phyloP scores from a whole-genome alignment of 2,113 vertebrate genomes.

The Oncorhynchus masou region DNA sequence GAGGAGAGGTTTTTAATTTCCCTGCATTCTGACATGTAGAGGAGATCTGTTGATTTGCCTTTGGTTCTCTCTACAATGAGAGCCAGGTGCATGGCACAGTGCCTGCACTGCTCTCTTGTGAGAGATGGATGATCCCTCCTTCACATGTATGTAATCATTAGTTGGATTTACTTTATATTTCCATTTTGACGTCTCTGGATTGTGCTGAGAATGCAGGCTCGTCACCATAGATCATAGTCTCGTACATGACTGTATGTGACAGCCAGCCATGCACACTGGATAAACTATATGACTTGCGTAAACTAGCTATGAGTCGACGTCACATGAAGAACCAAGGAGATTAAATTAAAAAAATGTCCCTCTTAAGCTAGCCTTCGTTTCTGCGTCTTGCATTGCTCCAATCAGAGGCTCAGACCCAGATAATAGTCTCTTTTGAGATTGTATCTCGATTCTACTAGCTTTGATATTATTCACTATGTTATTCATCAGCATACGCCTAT shows the following conservation, averaged over 20 bases:
- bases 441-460: neutral
- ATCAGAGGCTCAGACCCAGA: too few species aligned
- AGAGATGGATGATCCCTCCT: neutral
- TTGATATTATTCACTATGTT: neutral
- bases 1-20: neutral
- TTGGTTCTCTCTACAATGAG: constrained; percentile 16
- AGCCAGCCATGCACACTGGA: neutral
- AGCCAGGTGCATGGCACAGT: constrained; percentile 15
- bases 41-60: constrained; percentile 32
- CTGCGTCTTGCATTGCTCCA: neutral
- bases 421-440: neutral
- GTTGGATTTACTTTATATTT: neutral
- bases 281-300: constrained; percentile 3
- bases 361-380: neutral
- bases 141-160: neutral
- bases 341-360: constrained; percentile 3
- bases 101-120: constrained; percentile 1
- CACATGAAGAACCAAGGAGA: neutral
- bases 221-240: constrained; percentile 21
- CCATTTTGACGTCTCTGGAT: neutral
- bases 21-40: neutral
- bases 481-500: too few species aligned
- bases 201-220: neutral
- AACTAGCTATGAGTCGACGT: constrained; percentile 16
- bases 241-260: neutral